phyloP scores from a whole-genome alignment of 2,113 vertebrate species.

The Tympanuchus pallidicinctus region DNA sequence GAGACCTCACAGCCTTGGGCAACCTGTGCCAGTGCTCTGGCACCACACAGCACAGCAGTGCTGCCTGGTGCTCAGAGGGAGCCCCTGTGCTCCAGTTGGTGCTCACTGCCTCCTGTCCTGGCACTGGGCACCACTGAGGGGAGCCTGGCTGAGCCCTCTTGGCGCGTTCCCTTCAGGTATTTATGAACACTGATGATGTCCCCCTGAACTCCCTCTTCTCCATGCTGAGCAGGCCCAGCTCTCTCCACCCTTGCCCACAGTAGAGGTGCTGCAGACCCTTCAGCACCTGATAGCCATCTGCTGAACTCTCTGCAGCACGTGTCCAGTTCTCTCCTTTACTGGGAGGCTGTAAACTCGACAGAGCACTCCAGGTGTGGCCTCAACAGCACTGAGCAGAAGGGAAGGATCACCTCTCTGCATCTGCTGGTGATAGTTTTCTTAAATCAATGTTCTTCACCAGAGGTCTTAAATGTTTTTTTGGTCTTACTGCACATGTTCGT shows the following conservation, averaged over 20 bases:
- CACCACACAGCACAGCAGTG: no score
- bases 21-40: no score
- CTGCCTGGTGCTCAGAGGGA: no score
- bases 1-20: no score
- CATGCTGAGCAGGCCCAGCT: neutral
- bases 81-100: neutral
- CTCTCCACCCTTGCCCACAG: neutral
- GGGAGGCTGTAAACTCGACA: neutral
- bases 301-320: no score
- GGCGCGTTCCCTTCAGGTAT: neutral
- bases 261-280: neutral
- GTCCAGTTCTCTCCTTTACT: neutral
- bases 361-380: neutral
- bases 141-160: neutral
- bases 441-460: neutral
- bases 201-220: neutral
- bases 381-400: neutral
- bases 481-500: neutral
- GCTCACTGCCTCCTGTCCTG: neutral
- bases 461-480: constrained; percentile 16
- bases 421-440: neutral
- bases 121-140: no score
- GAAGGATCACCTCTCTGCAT: neutral
- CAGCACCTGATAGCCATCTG: no score
- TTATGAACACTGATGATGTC: neutral